phyloP scores from a whole-genome alignment of 2,888 invertebrate species.

The Terebella lapidaria region DNA sequence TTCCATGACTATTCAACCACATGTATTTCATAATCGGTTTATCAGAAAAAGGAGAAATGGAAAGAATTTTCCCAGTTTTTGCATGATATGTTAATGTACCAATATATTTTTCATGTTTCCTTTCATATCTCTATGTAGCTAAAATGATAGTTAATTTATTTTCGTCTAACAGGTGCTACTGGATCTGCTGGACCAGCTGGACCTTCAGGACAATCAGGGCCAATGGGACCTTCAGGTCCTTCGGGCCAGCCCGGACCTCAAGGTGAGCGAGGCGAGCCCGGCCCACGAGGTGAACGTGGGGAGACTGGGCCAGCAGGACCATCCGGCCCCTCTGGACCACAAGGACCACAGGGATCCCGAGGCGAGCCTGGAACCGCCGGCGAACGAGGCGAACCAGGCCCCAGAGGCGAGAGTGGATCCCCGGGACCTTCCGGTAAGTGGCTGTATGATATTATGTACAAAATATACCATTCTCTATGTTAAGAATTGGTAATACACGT shows the following conservation, averaged over 20 bases:
- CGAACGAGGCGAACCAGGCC: constrained; percentile 4
- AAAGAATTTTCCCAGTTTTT: no score
- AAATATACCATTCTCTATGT: background rate
- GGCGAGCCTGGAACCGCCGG: constrained; percentile 12
- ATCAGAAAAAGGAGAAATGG: no score
- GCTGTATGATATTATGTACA: background rate
- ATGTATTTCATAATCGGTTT: no score
- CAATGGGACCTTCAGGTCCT: constrained; percentile 3
- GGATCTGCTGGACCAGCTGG: constrained; percentile 28
- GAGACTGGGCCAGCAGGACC: constrained; percentile 15
- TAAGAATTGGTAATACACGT: background rate
- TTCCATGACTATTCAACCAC: no score
- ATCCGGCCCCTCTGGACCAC: constrained; percentile 16
- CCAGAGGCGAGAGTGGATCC: constrained; percentile 8
- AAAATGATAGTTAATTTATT: background rate
- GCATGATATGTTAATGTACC: background rate
- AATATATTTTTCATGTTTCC: background rate
- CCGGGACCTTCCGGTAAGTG: background rate
- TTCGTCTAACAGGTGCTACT: constrained; percentile 30
- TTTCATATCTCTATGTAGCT: background rate
- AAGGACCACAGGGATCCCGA: constrained; percentile 8
- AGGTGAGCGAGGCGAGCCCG: constrained; percentile 14
- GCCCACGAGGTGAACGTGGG: constrained; percentile 18
- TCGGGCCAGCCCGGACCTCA: constrained; percentile 5
- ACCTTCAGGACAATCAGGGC: background rate